phyloP scores from a whole-genome alignment of 2,113 vertebrate genomes.

The Marcusenius ussheri region DNA sequence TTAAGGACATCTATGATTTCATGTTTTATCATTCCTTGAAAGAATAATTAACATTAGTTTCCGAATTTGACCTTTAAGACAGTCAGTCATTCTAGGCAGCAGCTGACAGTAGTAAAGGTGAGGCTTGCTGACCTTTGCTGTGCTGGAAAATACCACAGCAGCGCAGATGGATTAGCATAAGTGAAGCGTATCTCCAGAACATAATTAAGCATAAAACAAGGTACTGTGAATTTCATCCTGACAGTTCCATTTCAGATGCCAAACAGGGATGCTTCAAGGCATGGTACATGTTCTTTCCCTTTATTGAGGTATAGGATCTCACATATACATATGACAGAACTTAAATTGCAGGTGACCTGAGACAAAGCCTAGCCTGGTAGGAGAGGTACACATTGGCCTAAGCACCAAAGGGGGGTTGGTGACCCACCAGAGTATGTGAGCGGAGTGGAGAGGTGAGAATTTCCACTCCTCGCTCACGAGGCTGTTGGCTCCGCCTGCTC shows the following conservation, averaged over 20 bases:
- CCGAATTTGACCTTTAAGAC: conserved; percentile 8
- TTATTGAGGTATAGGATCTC: neutral
- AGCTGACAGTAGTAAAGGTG: neutral
- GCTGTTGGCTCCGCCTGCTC: too few relatives aligned
- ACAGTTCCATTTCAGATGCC: neutral
- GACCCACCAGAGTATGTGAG: too few relatives aligned
- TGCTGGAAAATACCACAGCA: neutral
- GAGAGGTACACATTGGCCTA: too few relatives aligned
- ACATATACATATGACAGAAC: too few relatives aligned
- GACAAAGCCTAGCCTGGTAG: too few relatives aligned
- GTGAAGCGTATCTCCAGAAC: neutral
- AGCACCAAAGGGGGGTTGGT: too few relatives aligned
- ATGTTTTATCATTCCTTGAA: neutral
- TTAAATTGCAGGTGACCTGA: too few relatives aligned
- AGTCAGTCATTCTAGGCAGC: neutral
- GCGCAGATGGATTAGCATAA: conserved; percentile 5
- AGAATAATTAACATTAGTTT: conserved; percentile 16
- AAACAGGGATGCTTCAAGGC: neutral
- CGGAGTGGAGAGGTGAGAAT: too few relatives aligned
- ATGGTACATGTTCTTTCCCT: neutral
- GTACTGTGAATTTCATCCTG: neutral
- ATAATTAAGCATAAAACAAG: neutral
- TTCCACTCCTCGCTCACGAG: too few relatives aligned
- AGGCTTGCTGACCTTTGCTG: conserved; percentile 9
- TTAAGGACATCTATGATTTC: neutral